Percentiles rank a stretch among this genome's conserved stretches.
Conservation (phyloP, 2,888 invertebrate species). For the Encarsia formosa region DNA sequence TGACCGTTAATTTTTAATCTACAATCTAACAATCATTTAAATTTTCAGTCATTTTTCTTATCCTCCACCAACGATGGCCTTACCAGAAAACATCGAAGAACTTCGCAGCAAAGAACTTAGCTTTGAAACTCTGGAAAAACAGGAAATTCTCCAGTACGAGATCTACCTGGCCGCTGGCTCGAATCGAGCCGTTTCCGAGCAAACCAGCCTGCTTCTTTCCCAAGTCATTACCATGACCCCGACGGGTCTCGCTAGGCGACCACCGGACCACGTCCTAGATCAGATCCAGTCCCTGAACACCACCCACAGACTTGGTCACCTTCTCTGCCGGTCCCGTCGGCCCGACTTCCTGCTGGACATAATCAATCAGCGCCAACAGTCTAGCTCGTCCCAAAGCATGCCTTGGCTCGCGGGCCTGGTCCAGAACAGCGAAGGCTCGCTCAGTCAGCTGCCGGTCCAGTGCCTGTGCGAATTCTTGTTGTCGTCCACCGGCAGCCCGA, state of each 20-base stretch:
- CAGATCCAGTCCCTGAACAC: slow-evolving; percentile 74
- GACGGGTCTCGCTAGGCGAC: slow-evolving; percentile 74
- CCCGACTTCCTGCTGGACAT: slow-evolving; percentile 91
- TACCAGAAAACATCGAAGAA: slow-evolving; percentile 58
- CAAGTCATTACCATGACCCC: slow-evolving; percentile 85
- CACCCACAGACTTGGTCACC: slow-evolving; percentile 78
- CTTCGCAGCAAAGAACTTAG: slow-evolving; percentile 65
- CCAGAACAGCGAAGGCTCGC: slow-evolving; percentile 83
- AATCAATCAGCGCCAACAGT: slow-evolving; percentile 74
- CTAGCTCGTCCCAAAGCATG: slow-evolving; percentile 89
- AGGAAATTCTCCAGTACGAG: slow-evolving; percentile 83
- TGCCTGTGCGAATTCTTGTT: slow-evolving; percentile 94
- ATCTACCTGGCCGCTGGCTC: slow-evolving; percentile 84
- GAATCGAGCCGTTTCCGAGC: slow-evolving; percentile 84
- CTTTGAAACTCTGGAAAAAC: slow-evolving; percentile 67
- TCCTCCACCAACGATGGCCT: slow-evolving; percentile 65
- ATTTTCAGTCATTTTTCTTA: slow-evolving; percentile 63
- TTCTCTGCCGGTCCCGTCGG: slow-evolving; percentile 81
- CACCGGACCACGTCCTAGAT: slow-evolving; percentile 74
- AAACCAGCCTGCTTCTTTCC: slow-evolving; percentile 78
- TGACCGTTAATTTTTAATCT: not conserved
- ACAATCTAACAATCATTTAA: no score
- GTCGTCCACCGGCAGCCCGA: slow-evolving; percentile 60
- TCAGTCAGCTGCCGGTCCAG: slow-evolving; percentile 90
- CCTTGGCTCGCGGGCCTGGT: slow-evolving; percentile 95